Evolutionary conservation across 2,113 vertebrate genomes (phyloP), one percentile per base, ranked within the genome.

Genomic region (Syrmaticus mikado): DNA sequence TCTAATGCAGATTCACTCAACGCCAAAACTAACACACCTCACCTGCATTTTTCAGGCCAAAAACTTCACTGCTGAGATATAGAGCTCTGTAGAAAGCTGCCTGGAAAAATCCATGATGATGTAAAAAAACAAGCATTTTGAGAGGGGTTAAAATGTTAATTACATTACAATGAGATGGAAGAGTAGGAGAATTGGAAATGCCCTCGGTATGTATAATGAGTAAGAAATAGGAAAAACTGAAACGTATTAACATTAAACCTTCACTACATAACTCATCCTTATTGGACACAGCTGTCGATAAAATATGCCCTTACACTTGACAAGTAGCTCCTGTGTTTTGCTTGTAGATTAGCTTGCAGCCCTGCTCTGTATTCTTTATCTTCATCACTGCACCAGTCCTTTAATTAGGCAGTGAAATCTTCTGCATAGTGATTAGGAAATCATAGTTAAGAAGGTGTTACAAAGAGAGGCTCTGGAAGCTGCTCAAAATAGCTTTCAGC

Each of bases 351-450:
- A 97, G 97, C 94, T 97, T 88, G 82, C 97, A 92, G 94, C 86
- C 87, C 97, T 98, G 96, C 82, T 98, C 97, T 97, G 95, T 97
- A 97, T 98, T 97, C 98, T 97, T 98, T 97, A 97, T 98, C 97
- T 97, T 97, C 97, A 97, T 98, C 97, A 97, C 97, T 97, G 97
- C 95, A 97, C 97, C 96, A 97, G 92, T 93, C 88, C 93, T 97
- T 98, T 98, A 98, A 97, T 98, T 97, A 98, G 96, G 93, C 91
- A 95, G 95, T 88, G 92, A 96, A 97, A 96, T 98, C 96, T 96
- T 97, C 96, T 98, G 97, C 97, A 98, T 97, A 98, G 95, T 94
- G 95, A 98, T 98, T 97, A 97, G 97, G 85, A 98, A 98, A 97
- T 96, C 97, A 97, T 89, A 95, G 95, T 97, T 97, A 97, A 97